Evolutionary conservation across 1,140 invertebrate species (phyloP).

Genomic region (Trichogramma pretiosum): DNA sequence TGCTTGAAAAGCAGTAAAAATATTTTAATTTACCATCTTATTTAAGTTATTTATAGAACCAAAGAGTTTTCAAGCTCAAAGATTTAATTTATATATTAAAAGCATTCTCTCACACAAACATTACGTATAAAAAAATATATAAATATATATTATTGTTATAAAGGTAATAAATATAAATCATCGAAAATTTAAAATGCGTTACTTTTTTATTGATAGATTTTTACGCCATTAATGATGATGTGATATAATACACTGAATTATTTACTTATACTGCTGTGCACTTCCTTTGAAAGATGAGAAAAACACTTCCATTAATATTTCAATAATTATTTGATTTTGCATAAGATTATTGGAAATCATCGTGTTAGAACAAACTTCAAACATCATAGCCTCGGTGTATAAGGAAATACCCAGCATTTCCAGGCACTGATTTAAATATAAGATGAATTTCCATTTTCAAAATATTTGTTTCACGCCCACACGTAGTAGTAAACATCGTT

Average conservation of each 20-base stretch:
- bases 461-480: not conserved
- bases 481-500: too few species aligned
- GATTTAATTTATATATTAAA: conserved; percentile 4
- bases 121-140: too few species aligned
- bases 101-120: too few species aligned
- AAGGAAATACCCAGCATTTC: conserved; percentile 1
- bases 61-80: conserved; percentile 12
- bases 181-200: conserved; percentile 8
- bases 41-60: conserved; percentile 5
- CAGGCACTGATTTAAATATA: not conserved
- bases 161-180: conserved; percentile 11
- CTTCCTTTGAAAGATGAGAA: conserved; percentile 3
- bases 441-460: not conserved
- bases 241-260: conserved; percentile 9
- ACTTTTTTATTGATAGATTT: conserved; percentile 10
- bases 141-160: conserved; percentile 12
- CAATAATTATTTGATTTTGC: not conserved
- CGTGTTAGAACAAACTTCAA: not conserved
- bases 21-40: not conserved
- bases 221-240: not conserved
- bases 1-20: not conserved
- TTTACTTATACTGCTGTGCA: conserved; percentile 9
- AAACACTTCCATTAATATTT: not conserved
- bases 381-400: not conserved
- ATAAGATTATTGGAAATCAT: conserved; percentile 4